A percentile compares a stretch with the other conserved stretches of the same genome.
Evolutionary conservation across 2,797 vertebrate genomes (phyloP).

Genomic region (Sebastiscus tertius): DNA sequence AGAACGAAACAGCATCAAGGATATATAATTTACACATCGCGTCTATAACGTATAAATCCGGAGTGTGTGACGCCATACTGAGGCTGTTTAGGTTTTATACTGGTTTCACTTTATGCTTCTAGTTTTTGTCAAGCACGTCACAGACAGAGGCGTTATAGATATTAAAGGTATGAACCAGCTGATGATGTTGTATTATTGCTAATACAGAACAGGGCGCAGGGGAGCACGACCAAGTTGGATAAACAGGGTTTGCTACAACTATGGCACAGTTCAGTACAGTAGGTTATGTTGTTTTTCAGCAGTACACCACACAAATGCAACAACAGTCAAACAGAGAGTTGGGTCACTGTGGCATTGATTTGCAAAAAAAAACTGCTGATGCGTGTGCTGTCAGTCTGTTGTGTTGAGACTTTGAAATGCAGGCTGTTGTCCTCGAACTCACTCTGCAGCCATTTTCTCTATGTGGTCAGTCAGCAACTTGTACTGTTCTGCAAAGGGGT

Average conservation of each 20-base stretch:
- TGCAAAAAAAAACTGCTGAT: not conserved
- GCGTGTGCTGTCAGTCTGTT: constrained; percentile 20
- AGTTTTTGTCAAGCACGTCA: not conserved
- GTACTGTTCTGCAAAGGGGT: constrained; percentile 89
- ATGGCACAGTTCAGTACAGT: constrained; percentile 31
- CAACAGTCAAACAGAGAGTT: not conserved
- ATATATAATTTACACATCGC: not conserved
- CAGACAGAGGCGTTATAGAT: not conserved
- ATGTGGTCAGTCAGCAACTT: constrained; percentile 96
- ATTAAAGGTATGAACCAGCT: not conserved
- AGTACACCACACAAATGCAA: constrained; percentile 4
- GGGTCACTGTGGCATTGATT: not conserved
- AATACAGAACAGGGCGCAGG: constrained; percentile 1
- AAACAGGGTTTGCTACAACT: constrained; percentile 33
- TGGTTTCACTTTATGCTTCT: constrained; percentile 7
- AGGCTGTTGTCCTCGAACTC: constrained; percentile 51
- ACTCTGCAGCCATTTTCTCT: constrained; percentile 92
- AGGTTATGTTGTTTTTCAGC: not conserved
- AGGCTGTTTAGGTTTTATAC: constrained; percentile 5
- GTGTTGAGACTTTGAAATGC: constrained; percentile 12
- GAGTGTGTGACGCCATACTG: not conserved
- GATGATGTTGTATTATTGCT: constrained; percentile 49
- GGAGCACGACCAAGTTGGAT: not conserved
- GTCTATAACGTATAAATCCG: no score
- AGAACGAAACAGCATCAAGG: not conserved